Conservation (phyloP, 2,888 invertebrate genomes). For the Biston stratarius region DNA sequence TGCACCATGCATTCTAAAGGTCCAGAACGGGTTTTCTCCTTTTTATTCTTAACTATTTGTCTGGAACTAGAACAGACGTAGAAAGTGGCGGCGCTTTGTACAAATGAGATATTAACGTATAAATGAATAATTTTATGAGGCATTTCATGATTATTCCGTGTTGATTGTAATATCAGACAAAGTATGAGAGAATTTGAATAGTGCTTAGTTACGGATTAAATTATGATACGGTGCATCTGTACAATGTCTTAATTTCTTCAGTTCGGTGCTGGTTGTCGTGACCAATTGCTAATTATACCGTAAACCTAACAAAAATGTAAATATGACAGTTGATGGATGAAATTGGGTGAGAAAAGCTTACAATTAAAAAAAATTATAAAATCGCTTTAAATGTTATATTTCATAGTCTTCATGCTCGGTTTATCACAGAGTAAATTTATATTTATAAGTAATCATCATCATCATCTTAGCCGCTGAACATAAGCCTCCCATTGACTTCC, state of each 20-base stretch:
- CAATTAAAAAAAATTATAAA: slow-evolving; percentile 17
- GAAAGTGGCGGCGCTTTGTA: slow-evolving; percentile 45
- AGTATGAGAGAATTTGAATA: slow-evolving; percentile 44
- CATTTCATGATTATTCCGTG: slow-evolving; percentile 7
- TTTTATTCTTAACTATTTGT: slow-evolving; percentile 44
- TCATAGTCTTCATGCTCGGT: slow-evolving; percentile 11
- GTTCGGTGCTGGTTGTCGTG: slow-evolving; percentile 36
- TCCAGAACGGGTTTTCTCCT: slow-evolving; percentile 49
- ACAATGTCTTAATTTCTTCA: slow-evolving; percentile 45
- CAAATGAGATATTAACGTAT: background rate
- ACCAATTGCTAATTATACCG: slow-evolving; percentile 47
- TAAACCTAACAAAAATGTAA: slow-evolving; percentile 20
- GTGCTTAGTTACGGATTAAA: slow-evolving; percentile 54
- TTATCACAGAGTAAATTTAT: background rate
- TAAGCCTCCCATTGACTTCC: no score
- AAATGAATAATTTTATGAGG: background rate
- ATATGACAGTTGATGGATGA: slow-evolving; percentile 30
- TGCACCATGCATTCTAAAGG: slow-evolving; percentile 49
- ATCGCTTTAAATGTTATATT: slow-evolving; percentile 25
- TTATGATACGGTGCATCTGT: slow-evolving; percentile 45
- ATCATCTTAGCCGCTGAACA: no score
- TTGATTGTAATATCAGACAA: slow-evolving; percentile 33
- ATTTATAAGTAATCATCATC: background rate
- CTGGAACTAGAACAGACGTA: slow-evolving; percentile 57
- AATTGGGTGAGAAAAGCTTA: slow-evolving; percentile 27